Conservation (phyloP, 2,888 invertebrate genomes). For the Eretmocerus hayati region DNA sequence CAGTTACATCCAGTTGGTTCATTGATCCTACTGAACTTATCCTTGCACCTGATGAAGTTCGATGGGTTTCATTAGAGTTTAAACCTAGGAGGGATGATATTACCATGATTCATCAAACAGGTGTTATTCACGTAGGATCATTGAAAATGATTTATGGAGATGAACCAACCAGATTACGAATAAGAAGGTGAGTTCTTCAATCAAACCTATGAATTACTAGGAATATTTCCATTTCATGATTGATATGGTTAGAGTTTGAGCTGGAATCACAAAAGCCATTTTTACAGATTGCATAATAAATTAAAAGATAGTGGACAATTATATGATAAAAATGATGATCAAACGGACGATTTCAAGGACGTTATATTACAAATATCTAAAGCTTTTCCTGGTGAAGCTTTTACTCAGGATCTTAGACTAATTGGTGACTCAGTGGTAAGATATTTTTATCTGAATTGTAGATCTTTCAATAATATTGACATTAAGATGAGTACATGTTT, state of each 20-base stretch:
- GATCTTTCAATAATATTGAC: too few species aligned
- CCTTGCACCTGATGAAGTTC: slow-evolving; percentile 44
- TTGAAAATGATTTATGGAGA: slow-evolving; percentile 50
- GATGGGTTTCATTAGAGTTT: slow-evolving; percentile 45
- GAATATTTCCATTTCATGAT: too few species aligned
- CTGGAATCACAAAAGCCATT: neutral
- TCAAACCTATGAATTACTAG: too few species aligned
- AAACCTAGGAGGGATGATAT: slow-evolving; percentile 49
- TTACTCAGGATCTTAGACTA: slow-evolving; percentile 33
- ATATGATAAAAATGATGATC: slow-evolving; percentile 32
- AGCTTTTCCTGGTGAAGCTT: slow-evolving; percentile 36
- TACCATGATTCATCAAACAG: slow-evolving; percentile 38
- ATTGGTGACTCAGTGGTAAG: slow-evolving; percentile 40
- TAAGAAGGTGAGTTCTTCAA: slow-evolving; percentile 33
- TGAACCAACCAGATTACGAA: slow-evolving; percentile 48
- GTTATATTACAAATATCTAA: slow-evolving; percentile 39
- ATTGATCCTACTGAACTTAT: slow-evolving; percentile 47
- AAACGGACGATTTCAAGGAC: slow-evolving; percentile 31
- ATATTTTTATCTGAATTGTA: neutral
- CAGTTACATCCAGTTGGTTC: slow-evolving; percentile 38
- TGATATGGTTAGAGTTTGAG: too few species aligned
- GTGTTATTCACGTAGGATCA: slow-evolving; percentile 46
- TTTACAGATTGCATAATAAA: slow-evolving; percentile 39
- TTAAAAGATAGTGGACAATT: slow-evolving; percentile 36
- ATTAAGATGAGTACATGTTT: neutral